Conservation (phyloP, 2,113 vertebrate species). For the Brachionichthys hirsutus region DNA sequence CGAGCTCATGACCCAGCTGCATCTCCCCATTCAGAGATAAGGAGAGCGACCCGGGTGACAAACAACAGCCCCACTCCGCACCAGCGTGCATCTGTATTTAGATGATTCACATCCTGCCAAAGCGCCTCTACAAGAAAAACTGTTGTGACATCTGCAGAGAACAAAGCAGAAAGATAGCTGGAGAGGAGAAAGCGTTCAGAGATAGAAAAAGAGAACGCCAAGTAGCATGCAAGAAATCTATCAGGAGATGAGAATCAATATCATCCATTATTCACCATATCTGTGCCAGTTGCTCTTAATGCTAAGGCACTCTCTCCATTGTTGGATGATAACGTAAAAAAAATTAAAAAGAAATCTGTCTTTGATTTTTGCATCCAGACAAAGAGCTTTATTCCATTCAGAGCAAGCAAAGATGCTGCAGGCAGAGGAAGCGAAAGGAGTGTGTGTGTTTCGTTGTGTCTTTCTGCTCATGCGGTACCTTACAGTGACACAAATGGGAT, state of each 20-base stretch:
- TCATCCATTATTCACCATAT: conserved; percentile 39
- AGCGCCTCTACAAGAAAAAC: conserved; percentile 8
- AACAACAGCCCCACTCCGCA: conserved; percentile 16
- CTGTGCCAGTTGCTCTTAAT: conserved; percentile 23
- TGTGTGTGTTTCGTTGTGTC: conserved; percentile 6
- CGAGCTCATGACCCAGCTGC: not conserved
- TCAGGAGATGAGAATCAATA: conserved; percentile 39
- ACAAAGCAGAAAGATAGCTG: conserved; percentile 8
- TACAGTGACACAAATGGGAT: conserved; percentile 20
- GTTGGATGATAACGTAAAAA: conserved; percentile 22
- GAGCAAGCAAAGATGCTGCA: not conserved
- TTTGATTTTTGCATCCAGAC: conserved; percentile 23
- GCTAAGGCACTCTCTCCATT: conserved; percentile 19
- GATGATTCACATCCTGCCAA: conserved; percentile 9
- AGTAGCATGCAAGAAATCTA: conserved; percentile 11
- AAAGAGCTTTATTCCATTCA: conserved; percentile 32
- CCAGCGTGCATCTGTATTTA: conserved; percentile 23
- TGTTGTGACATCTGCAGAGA: conserved; percentile 17
- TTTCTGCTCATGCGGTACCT: conserved; percentile 17
- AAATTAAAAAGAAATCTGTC: conserved; percentile 9
- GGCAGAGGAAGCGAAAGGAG: conserved; percentile 6
- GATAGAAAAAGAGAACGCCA: conserved; percentile 25
- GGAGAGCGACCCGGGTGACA: not conserved
- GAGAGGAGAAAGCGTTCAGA: conserved; percentile 17
- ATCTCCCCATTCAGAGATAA: conserved; percentile 20